These are phyloP conservation scores for Bombus difficillimus DNA, from an alignment of 1,140 invertebrate species.

Conservation along the genomic window DNA sequence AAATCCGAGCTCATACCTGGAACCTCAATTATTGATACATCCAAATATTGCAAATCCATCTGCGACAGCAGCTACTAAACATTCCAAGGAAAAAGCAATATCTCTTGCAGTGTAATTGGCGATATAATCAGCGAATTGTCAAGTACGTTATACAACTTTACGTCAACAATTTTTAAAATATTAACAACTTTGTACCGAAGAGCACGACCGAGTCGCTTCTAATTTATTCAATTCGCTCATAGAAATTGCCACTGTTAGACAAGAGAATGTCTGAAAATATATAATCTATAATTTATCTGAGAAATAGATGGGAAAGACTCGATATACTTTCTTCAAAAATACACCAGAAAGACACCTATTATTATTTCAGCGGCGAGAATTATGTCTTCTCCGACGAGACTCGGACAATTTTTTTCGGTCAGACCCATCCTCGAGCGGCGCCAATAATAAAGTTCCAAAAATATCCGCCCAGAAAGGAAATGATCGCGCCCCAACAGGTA, in stretches of 20 bases:
- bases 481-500: slow-evolving; percentile 22
- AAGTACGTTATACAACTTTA: background rate
- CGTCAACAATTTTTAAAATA: background rate
- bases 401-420: background rate
- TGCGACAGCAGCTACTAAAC: background rate
- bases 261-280: too few relatives aligned
- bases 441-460: slow-evolving; percentile 40
- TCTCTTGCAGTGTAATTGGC: background rate
- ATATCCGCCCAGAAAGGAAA: slow-evolving; percentile 34
- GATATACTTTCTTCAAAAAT: too few relatives aligned
- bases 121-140: too few relatives aligned
- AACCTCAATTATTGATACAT: background rate
- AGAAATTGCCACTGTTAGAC: too few relatives aligned
- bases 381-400: background rate
- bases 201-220: too few relatives aligned
- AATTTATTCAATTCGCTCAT: too few relatives aligned
- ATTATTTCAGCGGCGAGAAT: background rate
- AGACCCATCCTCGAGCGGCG: background rate
- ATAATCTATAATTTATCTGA: too few relatives aligned
- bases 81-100: background rate
- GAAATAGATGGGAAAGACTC: too few relatives aligned
- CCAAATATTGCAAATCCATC: background rate
- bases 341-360: too few relatives aligned
- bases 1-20: background rate
- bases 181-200: background rate